These are phyloP conservation scores for Rhincodon typus DNA, from an alignment of 2,797 vertebrate species.

Conservation along the genomic window DNA sequence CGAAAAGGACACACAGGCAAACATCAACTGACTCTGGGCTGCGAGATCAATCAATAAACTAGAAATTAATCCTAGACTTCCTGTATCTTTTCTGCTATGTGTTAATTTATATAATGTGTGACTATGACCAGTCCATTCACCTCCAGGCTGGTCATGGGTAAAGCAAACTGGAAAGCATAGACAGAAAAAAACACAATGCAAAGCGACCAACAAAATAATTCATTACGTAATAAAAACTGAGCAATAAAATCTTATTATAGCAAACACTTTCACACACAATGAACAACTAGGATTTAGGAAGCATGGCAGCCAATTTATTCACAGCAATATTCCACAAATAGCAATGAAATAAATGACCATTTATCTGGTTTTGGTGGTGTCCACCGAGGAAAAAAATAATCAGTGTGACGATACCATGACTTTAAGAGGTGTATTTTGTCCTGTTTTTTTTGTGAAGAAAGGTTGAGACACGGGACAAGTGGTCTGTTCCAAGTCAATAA, in stretches of 20 bases:
- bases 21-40: neutral
- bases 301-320: no score
- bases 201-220: neutral
- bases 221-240: neutral
- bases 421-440: no score
- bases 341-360: neutral
- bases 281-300: neutral
- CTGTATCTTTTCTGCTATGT: neutral
- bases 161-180: neutral
- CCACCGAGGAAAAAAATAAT: neutral
- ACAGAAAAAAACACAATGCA: neutral
- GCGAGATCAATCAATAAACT: neutral
- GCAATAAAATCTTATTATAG: neutral
- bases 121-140: no score
- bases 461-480: no score
- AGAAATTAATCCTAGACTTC: neutral
- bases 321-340: no score
- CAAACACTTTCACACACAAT: neutral
- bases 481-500: no score
- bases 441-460: no score
- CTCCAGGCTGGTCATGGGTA: no score
- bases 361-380: neutral
- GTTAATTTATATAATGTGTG: neutral
- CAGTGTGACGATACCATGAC: no score
- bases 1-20: neutral